phyloP scores from a whole-genome alignment of 2,797 vertebrate genomes.

The Coracias cyanogaster region DNA sequence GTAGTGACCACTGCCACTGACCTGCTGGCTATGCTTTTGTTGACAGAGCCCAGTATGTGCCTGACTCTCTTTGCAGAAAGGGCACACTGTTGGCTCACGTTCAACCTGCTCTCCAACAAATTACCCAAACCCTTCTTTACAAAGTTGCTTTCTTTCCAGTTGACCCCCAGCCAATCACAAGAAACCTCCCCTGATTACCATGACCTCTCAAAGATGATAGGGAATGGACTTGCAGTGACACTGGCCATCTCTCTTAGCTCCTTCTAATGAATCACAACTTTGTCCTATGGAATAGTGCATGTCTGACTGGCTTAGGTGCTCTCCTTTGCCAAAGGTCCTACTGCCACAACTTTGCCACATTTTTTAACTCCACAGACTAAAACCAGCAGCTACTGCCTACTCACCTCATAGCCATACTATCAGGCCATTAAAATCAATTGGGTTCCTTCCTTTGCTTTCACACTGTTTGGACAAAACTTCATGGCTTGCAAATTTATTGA shows the following conservation, averaged over 20 bases:
- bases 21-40: not conserved
- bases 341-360: not conserved
- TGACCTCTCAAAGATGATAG: not conserved
- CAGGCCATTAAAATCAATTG: not conserved
- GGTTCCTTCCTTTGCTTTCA: not conserved
- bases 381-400: not conserved
- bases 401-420: not conserved
- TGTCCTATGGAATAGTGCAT: not conserved
- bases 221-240: not conserved
- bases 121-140: not conserved
- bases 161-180: not conserved
- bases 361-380: not conserved
- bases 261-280: not conserved
- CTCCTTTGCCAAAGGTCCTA: not conserved
- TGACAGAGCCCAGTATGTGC: not conserved
- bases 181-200: not conserved
- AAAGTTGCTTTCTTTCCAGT: not conserved
- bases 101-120: not conserved
- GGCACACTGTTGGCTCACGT: too few relatives aligned
- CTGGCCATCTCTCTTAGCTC: not conserved
- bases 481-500: not conserved
- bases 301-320: not conserved
- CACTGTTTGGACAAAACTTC: not conserved
- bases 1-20: not conserved
- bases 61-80: not conserved